Evolutionary conservation across 2,797 vertebrate genomes (phyloP).

Genomic region (Chelidonichthys spinosus): DNA sequence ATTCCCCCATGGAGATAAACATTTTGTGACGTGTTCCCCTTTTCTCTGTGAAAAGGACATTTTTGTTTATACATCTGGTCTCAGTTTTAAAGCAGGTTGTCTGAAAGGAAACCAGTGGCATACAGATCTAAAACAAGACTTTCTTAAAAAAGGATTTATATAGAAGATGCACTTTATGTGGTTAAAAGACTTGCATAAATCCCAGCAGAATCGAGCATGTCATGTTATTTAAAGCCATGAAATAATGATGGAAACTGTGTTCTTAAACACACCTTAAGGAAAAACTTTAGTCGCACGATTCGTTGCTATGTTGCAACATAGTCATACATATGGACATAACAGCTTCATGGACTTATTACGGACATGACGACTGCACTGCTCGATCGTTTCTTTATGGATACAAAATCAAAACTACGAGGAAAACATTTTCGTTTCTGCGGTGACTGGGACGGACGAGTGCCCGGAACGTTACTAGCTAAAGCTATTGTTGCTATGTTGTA

Average conservation of each 20-base stretch:
- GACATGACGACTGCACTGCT: too few species aligned
- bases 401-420: too few species aligned
- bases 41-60: background rate
- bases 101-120: background rate
- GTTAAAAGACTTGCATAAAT: background rate
- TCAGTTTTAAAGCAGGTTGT: background rate
- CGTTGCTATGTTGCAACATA: too few species aligned
- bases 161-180: slow-evolving; percentile 6
- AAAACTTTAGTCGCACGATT: background rate
- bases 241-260: slow-evolving; percentile 10
- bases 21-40: background rate
- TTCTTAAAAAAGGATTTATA: slow-evolving; percentile 1
- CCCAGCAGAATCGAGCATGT: slow-evolving; percentile 6
- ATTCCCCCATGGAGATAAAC: slow-evolving; percentile 7
- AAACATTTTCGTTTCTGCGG: too few species aligned
- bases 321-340: too few species aligned
- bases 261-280: slow-evolving; percentile 8
- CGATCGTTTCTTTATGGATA: too few species aligned
- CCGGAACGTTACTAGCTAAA: too few species aligned
- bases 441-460: too few species aligned
- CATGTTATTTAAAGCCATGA: slow-evolving; percentile 31
- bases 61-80: slow-evolving; percentile 17
- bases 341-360: too few species aligned
- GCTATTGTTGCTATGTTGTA: too few species aligned
- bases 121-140: slow-evolving; percentile 1